Base-by-base conservation (phyloP, 2,888 invertebrate species). In the Conomelus anceps region DNA sequence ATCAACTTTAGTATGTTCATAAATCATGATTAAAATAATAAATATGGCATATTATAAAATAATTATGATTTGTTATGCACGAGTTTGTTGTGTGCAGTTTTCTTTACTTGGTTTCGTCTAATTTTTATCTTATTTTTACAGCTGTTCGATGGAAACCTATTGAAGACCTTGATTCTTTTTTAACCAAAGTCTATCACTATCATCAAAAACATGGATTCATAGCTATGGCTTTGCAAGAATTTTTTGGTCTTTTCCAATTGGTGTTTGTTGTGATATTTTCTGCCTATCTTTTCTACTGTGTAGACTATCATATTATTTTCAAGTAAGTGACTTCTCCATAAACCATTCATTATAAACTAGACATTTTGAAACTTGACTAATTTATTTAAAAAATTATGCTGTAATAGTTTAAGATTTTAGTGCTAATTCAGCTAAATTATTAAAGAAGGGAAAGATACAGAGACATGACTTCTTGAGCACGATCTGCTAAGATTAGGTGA, bases 91-190 rank as follows among this genome's bases (percentile, higher is more conserved):
- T 20, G 20, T 41, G 13, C 85, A 20, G 11, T 9, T 85, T 20
- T 17, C 22, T 6, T 85, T 22, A 85, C 11, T 85, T 7, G 23
- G 22, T 85, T 85, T 1, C 4, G 11, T 85, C 11, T 9, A 85
- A 20, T 6, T n/a, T n/a, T 85, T 3, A 9, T 22, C 4, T 85
- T 13, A 23, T 85, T 85, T 22, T 92, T 93, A 94, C 89, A 91
- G 91, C 93, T 95, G 97, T 97, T 91, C 95, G 97, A 93, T 99
- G 98, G 98, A 98, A 98, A 93, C 99, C 99, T 93, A 97, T 99
- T 92, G 98, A 98, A 93, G 98, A 99, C 93, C 94, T 99, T 90
- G 99, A 99, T 94, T 97, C 98, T 88, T 99, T 99, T 94, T 99
- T 99, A 93, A 96, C 97, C 86, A 95, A 98, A 92, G 97, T 99